A percentile compares a stretch with the other conserved stretches of the same genome.
Evolutionary conservation across 2,888 invertebrate genomes (phyloP).

Genomic region (Adelphocoris suturalis): DNA sequence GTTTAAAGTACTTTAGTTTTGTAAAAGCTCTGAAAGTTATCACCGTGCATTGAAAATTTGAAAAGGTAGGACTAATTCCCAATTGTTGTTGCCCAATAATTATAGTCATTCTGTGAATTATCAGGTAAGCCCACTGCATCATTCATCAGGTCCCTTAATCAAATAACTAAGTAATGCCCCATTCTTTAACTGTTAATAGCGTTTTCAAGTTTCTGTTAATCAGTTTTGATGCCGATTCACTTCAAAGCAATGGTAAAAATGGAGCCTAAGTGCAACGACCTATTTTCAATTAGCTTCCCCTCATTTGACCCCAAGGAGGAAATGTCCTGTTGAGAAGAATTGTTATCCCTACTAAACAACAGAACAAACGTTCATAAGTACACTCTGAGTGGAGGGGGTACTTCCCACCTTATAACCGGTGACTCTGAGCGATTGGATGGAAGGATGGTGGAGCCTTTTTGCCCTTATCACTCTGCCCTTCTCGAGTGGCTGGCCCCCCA

Average conservation of each 20-base stretch:
- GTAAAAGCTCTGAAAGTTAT: too few species aligned
- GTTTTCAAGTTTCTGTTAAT: too few species aligned
- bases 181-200: too few species aligned
- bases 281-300: conserved; percentile 32
- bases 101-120: too few species aligned
- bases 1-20: too few species aligned
- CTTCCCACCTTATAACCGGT: conserved; percentile 41
- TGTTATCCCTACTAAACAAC: conserved; percentile 28
- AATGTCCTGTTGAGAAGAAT: conserved; percentile 48
- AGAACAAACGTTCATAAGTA: conserved; percentile 18
- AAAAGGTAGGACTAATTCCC: too few species aligned
- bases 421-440: conserved; percentile 30
- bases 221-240: neutral
- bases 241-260: neutral
- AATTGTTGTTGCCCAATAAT: too few species aligned
- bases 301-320: conserved; percentile 41
- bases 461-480: conserved; percentile 43
- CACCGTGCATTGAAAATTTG: too few species aligned
- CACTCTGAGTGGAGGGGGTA: neutral
- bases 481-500: conserved; percentile 3
- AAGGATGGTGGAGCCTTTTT: conserved; percentile 5
- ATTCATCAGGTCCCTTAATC: too few species aligned
- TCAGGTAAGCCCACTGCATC: too few species aligned
- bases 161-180: too few species aligned
- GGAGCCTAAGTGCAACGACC: neutral